Percentiles rank a stretch among this genome's conserved stretches.
phyloP scores from a whole-genome alignment of 1,140 invertebrate species.

The Megathymus violae region DNA sequence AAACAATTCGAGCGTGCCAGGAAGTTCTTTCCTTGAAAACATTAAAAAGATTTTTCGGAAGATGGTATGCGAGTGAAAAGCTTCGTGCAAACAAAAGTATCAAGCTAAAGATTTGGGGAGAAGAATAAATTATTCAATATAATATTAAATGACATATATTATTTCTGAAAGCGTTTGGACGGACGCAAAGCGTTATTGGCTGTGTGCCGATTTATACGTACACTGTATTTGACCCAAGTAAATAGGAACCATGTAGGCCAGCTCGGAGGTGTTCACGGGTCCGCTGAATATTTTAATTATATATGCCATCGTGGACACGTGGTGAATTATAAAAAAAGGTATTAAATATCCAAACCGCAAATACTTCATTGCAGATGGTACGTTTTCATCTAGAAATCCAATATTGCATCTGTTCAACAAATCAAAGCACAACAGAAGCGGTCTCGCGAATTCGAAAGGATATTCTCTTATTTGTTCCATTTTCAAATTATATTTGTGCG shows the following conservation, averaged over 20 bases:
- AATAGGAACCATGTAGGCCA: conserved; percentile 44
- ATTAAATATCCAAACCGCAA: conserved; percentile 38
- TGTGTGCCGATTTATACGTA: conserved; percentile 25
- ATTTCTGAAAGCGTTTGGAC: conserved; percentile 1
- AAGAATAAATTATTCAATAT: conserved; percentile 19
- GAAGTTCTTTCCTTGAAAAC: conserved; percentile 1
- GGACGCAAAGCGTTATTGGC: neutral
- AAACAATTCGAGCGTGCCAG: neutral
- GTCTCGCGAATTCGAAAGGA: conserved; percentile 37
- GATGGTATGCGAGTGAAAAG: conserved; percentile 8
- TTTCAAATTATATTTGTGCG: conserved; percentile 14
- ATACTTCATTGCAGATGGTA: conserved; percentile 34
- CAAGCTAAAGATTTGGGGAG: neutral
- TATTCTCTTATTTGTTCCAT: conserved; percentile 36
- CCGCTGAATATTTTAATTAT: conserved; percentile 31
- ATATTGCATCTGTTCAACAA: conserved; percentile 41
- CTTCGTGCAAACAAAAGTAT: conserved; percentile 10
- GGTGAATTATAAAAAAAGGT: conserved; percentile 25
- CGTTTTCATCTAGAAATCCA: conserved; percentile 36
- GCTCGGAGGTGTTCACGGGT: conserved; percentile 38
- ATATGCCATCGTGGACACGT: conserved; percentile 25
- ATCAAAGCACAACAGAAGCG: conserved; percentile 40
- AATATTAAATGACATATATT: no score
- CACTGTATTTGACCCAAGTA: conserved; percentile 44
- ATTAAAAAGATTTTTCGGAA: conserved; percentile 14